Evolutionary conservation across 2,113 vertebrate species (phyloP), one percentile per base, ranked within the genome.

Genomic region (Scalopus aquaticus): DNA sequence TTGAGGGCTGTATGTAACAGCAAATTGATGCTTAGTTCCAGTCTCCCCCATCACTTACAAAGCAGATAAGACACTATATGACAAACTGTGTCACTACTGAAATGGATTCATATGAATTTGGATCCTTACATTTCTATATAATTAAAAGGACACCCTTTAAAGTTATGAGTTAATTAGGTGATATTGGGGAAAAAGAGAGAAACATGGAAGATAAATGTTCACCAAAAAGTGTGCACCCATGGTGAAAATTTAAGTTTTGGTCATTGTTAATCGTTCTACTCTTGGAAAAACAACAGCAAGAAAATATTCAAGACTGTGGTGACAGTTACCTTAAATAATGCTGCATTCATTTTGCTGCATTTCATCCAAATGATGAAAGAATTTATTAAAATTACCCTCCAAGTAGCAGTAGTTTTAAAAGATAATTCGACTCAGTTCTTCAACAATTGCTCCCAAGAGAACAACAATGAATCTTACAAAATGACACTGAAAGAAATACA

Each of bases 241-340:
- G 35, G 17, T 42, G 28, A 74, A 95, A 93, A 78, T 51, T 65
- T 58, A 65, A 90, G 9, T 54, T 56, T 39, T 88, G 39, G 67
- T 84, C 35, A 88, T 60, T 72, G 49, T 72, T 92, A 88, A 70
- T 64, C 86, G 26, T n/a, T n/a, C n/a, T n/a, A n/a, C n/a, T n/a
- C n/a, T n/a, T n/a, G n/a, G n/a, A n/a, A n/a, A n/a, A n/a, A n/a
- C n/a, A n/a, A n/a, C n/a, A n/a, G n/a, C n/a, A n/a, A n/a, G 32
- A 73, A 88, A 93, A n/a, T 64, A 60, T 42, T 79, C 58, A 89
- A 60, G 60, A 83, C 3, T 54, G 5, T 79, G 7, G n/a, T 65
- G 46, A 84, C 67, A 62, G 39, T 24, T 72, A 65, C n/a, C 84
- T 2, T 92, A 39, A 95, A 72, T 70, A 76, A 76, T 32, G 22